Evolutionary conservation across 2,888 invertebrate genomes (phyloP).

Genomic region (Aricia artaxerxes): DNA sequence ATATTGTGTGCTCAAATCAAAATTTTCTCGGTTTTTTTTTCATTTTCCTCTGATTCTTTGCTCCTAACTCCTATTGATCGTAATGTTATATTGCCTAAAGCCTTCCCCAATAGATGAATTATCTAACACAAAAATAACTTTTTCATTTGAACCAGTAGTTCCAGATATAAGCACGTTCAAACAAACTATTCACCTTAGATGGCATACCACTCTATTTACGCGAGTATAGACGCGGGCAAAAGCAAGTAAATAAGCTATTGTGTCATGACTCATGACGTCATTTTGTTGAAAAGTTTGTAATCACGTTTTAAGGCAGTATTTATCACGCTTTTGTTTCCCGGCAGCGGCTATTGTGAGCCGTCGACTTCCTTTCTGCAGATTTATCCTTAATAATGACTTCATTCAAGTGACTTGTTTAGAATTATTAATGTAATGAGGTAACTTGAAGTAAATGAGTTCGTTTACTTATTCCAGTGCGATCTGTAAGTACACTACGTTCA

Average conservation of each 20-base stretch:
- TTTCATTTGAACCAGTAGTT: too few relatives aligned
- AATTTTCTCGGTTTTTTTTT: too few relatives aligned
- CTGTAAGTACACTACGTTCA: too few relatives aligned
- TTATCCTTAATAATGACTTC: not conserved
- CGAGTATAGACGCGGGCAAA: not conserved
- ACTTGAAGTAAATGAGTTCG: not conserved
- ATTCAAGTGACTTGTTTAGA: not conserved
- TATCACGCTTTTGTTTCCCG: conserved; percentile 5
- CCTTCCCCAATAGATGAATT: too few relatives aligned
- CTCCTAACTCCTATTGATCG: too few relatives aligned
- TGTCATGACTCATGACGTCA: not conserved
- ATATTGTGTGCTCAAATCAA: too few relatives aligned
- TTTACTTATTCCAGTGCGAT: not conserved
- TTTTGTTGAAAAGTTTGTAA: not conserved
- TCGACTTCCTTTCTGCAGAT: not conserved
- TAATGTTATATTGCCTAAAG: too few relatives aligned
- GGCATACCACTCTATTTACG: too few relatives aligned
- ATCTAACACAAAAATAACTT: too few relatives aligned
- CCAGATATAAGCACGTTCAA: too few relatives aligned
- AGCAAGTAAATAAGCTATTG: not conserved
- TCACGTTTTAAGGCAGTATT: not conserved
- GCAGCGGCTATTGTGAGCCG: not conserved
- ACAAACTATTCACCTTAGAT: too few relatives aligned
- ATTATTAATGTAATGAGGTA: not conserved
- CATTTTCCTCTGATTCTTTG: too few relatives aligned